Evolutionary conservation across 2,797 vertebrate genomes (phyloP).

Genomic region (Xiphorhynchus erythropygius): DNA sequence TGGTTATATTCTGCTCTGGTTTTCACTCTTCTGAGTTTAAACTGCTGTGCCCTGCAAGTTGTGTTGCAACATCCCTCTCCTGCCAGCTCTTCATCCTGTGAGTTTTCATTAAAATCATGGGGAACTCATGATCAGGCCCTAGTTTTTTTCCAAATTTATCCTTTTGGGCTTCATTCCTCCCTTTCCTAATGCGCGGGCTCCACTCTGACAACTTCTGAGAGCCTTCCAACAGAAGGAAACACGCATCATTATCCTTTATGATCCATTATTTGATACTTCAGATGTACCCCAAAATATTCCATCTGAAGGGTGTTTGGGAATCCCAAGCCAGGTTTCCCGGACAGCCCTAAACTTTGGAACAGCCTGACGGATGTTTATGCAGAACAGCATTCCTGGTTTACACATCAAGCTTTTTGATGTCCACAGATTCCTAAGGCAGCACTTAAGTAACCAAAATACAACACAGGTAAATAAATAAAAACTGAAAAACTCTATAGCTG

Average conservation of each 20-base stretch:
- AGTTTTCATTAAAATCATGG: not conserved
- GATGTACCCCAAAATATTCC: not conserved
- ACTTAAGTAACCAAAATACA: not conserved
- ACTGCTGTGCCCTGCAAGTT: not conserved
- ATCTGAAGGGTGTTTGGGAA: not conserved
- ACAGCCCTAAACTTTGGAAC: not conserved
- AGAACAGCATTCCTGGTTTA: not conserved
- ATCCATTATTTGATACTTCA: not conserved
- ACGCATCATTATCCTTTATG: not conserved
- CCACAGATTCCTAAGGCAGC: not conserved
- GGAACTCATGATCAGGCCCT: not conserved
- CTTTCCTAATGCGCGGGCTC: accelerated
- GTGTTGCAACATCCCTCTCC: not conserved
- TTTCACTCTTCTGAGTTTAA: not conserved
- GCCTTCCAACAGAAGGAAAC: not conserved
- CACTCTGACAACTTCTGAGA: not conserved
- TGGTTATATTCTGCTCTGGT: not conserved
- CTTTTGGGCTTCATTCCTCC: not conserved
- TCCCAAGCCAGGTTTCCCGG: not conserved
- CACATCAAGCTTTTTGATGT: not conserved
- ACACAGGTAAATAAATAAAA: not conserved
- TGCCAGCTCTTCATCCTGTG: not conserved
- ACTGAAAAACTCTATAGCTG: not conserved
- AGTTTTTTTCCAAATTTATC: not conserved
- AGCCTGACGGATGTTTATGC: not conserved